phyloP scores from a whole-genome alignment of 2,888 invertebrate species.

The Amorpha juglandis region DNA sequence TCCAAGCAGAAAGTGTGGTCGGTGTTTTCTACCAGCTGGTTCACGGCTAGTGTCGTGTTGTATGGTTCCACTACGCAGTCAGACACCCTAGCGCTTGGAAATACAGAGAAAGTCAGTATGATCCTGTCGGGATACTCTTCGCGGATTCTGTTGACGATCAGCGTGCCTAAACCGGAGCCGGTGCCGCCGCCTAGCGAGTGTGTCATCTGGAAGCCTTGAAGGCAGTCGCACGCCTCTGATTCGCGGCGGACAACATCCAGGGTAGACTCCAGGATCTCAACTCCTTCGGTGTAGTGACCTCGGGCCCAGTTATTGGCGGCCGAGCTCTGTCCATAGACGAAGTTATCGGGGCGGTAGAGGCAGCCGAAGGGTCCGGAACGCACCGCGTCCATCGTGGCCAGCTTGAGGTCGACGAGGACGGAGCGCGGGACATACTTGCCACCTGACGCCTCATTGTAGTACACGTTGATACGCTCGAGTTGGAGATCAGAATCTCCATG shows the following conservation, averaged over 20 bases:
- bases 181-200: slow-evolving; percentile 87
- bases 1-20: slow-evolving; percentile 88
- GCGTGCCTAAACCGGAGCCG: slow-evolving; percentile 82
- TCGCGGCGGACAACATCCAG: slow-evolving; percentile 92
- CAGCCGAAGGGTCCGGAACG: slow-evolving; percentile 93
- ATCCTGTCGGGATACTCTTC: slow-evolving; percentile 96
- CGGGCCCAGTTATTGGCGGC: slow-evolving; percentile 81
- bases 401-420: slow-evolving; percentile 72
- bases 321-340: slow-evolving; percentile 88
- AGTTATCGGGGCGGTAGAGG: slow-evolving; percentile 94
- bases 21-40: slow-evolving; percentile 92
- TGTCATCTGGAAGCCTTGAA: slow-evolving; percentile 93
- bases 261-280: slow-evolving; percentile 91
- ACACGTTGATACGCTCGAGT: slow-evolving; percentile 90
- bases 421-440: slow-evolving; percentile 79
- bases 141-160: slow-evolving; percentile 92
- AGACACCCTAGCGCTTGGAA: slow-evolving; percentile 93
- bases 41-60: slow-evolving; percentile 93
- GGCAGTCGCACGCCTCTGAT: slow-evolving; percentile 95
- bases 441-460: slow-evolving; percentile 88
- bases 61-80: slow-evolving; percentile 87
- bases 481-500: slow-evolving; percentile 89
- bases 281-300: slow-evolving; percentile 97
- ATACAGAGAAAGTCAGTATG: slow-evolving; percentile 91
- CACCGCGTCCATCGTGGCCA: slow-evolving; percentile 91